phyloP scores from a whole-genome alignment of 1,140 invertebrate genomes.

The Neoseiulus cucumeris region DNA sequence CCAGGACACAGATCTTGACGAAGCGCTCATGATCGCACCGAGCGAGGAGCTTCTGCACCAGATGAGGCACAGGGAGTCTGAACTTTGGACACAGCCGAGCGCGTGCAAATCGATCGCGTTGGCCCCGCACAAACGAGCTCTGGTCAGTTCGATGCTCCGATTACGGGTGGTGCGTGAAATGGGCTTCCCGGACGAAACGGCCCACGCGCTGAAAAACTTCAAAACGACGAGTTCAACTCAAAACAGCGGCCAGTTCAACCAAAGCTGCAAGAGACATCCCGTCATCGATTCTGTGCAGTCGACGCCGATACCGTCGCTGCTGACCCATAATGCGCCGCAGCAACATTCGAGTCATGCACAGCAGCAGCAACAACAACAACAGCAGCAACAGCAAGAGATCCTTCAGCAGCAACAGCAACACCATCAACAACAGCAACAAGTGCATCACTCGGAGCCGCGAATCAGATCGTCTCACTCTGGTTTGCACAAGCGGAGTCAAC shows the following conservation, averaged over 20 bases:
- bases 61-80: slow-evolving; percentile 66
- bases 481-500: background rate
- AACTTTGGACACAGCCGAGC: slow-evolving; percentile 53
- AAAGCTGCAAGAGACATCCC: background rate
- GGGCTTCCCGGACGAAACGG: slow-evolving; percentile 72
- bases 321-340: too few species aligned
- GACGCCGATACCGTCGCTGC: too few species aligned
- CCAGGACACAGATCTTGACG: background rate
- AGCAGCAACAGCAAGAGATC: background rate
- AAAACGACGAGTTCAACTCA: background rate
- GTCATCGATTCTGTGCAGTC: background rate
- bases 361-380: background rate
- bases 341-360: background rate
- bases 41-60: slow-evolving; percentile 30
- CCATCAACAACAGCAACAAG: background rate
- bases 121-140: slow-evolving; percentile 48
- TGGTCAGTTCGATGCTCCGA: slow-evolving; percentile 55
- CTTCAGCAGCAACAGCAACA: background rate
- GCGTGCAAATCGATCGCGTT: slow-evolving; percentile 52
- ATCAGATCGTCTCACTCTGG: background rate
- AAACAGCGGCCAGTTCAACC: background rate
- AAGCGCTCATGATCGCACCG: background rate
- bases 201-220: slow-evolving; percentile 41
- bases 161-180: slow-evolving; percentile 77
- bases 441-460: background rate